Evolutionary conservation across 2,888 invertebrate genomes (phyloP), one percentile per base, ranked within the genome.

Genomic region (Dynastes maya): DNA sequence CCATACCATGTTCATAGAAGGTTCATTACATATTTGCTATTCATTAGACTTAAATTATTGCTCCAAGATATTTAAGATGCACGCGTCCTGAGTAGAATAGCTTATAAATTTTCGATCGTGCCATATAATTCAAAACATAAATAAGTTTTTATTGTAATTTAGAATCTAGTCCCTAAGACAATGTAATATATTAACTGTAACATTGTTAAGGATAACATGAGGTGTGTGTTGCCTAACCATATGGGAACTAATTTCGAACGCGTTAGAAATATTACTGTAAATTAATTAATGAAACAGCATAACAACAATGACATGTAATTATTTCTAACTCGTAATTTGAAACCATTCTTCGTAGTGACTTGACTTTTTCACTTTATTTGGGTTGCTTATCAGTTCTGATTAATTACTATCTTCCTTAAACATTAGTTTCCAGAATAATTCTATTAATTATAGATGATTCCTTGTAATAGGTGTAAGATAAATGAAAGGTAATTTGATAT

Each of bases 121-220:
- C 8, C 58, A 9, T 40, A 72, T 72, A 72, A 72, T 61, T 72
- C 72, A 72, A 72, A 72, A 72, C 40, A 72, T 61, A 58, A 40
- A 8, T 37, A 72, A 61, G 72, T n/a, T 61, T 72, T 72, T 72
- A 58, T 58, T 72, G 72, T 72, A 58, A 58, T 58, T 58, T 58
- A 40, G 40, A 58, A 40, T 40, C 61, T 40, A 72, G 58, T 72
- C 40, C 58, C n/a, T 58, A 40, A 40, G 72, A 72, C 72, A 72
- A 72, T 40, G 58, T 58, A 37, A 58, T 72, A 72, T 72, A 72
- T 72, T 72, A 70, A 32, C 53, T 6, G 32, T 5, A 11, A 11
- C 22, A 40, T 58, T 72, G 22, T 72, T 72, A 58, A 37, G 37
- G 32, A 49, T 55, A 71, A 55, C 55, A 32, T 37, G 37, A 55